These are phyloP conservation scores for Candidula unifasciata DNA, from an alignment of 2,888 invertebrate genomes.

Conservation along the genomic window DNA sequence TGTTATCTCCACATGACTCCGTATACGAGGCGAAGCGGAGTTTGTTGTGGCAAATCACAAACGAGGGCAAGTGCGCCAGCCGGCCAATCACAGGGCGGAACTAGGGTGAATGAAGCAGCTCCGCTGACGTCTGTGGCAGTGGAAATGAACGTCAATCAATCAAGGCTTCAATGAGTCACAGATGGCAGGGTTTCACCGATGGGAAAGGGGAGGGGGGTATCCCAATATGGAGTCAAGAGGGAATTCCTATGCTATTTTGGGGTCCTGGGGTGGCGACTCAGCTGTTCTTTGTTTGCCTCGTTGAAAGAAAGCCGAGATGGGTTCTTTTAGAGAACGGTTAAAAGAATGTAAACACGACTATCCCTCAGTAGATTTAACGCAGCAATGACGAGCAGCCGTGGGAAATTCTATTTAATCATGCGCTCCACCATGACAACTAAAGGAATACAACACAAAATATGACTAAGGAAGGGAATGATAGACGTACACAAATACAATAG, in stretches of 20 bases:
- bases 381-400: too few species aligned
- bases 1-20: not conserved
- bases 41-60: conserved; percentile 29
- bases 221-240: not conserved
- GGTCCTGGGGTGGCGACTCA: not conserved
- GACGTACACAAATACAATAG: too few species aligned
- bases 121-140: not conserved
- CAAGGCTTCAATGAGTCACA: conserved; percentile 17
- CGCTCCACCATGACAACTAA: too few species aligned
- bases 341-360: too few species aligned
- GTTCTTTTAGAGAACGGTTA: too few species aligned
- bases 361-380: too few species aligned
- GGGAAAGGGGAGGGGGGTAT: too few species aligned
- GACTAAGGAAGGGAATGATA: too few species aligned
- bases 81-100: conserved; percentile 34
- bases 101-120: conserved; percentile 42
- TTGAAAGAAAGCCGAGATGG: too few species aligned
- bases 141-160: conserved; percentile 13
- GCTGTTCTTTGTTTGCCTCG: not conserved
- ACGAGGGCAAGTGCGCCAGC: not conserved
- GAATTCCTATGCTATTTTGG: conserved; percentile 9
- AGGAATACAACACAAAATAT: too few species aligned
- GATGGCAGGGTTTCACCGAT: not conserved
- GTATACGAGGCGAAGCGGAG: not conserved
- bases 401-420: too few species aligned